Base-by-base conservation (phyloP, 2,888 invertebrate genomes). In the Agonopterix arenella region DNA sequence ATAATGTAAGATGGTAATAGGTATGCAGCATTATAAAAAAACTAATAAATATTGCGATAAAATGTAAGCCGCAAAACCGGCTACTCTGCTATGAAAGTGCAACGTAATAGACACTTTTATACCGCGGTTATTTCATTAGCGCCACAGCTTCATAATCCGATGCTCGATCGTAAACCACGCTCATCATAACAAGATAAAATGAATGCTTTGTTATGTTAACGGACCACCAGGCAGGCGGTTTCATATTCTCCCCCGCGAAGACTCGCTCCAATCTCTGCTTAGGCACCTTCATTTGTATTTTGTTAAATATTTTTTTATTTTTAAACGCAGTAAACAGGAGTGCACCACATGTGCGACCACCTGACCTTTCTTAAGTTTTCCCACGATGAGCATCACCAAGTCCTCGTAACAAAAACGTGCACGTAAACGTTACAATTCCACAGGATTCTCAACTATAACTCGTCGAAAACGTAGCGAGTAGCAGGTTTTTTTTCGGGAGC, bases 291-390 rank as follows among this genome's bases (percentile, higher is more conserved):
- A 72, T 76, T 75, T 74, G 76, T 79, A 74, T 79, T 79, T 77
- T 77, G 67, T 28, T 28, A 28, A 77, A 79, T 80, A 84, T 84
- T 86, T 84, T 86, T 85, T 85, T 86, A 84, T 86, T 86, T 85
- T 82, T 82, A 84, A 83, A 79, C 73, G 68, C 75, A 72, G 75
- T 73, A 77, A 82, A 80, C 82, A 77, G 75, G 73, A 82, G 80
- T 76, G 78, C 73, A 73, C 75, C 86, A 88, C 84, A 88, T 88
- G 86, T 85, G 84, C 62, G 62, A 62, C 80, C 88, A 89, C 89
- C 89, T 89, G 89, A 89, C 85, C 83, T 80, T 70, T 64, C 70
- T 66, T 44, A 66, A 78, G 74, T 82, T 84, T 88, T 89, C 89
- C 88, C 88, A 88, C 88, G 86, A 76, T 69, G 76, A 71, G 68